Evolutionary conservation across 2,797 vertebrate genomes (phyloP), one percentile per base, ranked within the genome.

Genomic region (Limnodromus scolopaceus): DNA sequence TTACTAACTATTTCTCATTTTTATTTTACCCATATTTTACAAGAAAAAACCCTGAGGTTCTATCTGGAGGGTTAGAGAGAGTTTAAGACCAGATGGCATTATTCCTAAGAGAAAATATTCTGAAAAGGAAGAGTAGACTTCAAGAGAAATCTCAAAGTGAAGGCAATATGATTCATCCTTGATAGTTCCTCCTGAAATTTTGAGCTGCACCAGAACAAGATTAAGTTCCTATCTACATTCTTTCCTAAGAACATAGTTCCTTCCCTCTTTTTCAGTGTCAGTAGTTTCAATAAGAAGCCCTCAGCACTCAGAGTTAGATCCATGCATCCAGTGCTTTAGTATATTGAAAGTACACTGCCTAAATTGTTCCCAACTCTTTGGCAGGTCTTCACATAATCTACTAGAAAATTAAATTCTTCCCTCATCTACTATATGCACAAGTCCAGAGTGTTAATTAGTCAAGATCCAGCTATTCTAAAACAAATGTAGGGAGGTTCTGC

Each of bases 381-480:
- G 84, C 89, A 95, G 75, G 58, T 96, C 82, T 91, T 93, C 72
- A 81, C 54, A 89, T 75, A 82, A 96, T 84, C 92, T 92, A 79
- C 87, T 95, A 82, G 93, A 97, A 97, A 96, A 77, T 55, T 49
- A 55, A 71, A 66, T 92, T 96, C 87, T 95, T 97, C 92, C 94
- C 90, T 90, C 84, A 82, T 93, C 88, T 90, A 84, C 86, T 92
- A 63, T 94, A 91, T 72, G 84, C 64, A 15, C 63, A 78, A 65
- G 92, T 68, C 75, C 53, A 64, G 76, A 88, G 65, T 92, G 91
- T 96, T 92, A 92, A 97, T 97, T 96, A 96, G 93, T 83, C 95
- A 94, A 96, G 96, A 94, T 92, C 87, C 63, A 94, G 53, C 95
- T 94, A 96, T 90, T 92, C 92, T 93, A 94, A 95, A 97, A 95